These are phyloP conservation scores for Drosophila miranda DNA, from an alignment of 1,140 invertebrate genomes.

Conservation along the genomic window DNA sequence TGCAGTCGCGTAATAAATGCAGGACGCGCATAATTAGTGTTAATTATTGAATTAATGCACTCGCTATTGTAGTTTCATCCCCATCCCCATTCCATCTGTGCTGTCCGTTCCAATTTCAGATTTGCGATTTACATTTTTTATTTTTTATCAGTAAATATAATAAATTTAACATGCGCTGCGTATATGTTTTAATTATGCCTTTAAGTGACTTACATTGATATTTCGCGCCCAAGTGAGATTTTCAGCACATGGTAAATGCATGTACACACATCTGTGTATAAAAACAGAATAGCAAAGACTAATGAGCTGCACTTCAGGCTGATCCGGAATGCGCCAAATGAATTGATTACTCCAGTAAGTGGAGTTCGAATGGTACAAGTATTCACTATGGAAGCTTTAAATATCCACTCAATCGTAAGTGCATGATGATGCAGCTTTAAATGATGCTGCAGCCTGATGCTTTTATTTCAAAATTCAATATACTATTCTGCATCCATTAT, in stretches of 20 bases:
- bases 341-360: constrained; percentile 34
- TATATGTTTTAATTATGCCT: constrained; percentile 72
- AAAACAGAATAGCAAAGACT: constrained; percentile 38
- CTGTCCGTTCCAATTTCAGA: constrained; percentile 14
- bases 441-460: too few species aligned
- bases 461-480: too few species aligned
- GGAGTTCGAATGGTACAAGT: too few species aligned
- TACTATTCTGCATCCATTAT: too few species aligned
- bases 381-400: too few species aligned
- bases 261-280: background rate
- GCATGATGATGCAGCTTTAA: too few species aligned
- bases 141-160: constrained; percentile 32
- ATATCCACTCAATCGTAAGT: too few species aligned
- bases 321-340: constrained; percentile 31
- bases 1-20: constrained; percentile 55
- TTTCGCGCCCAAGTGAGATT: constrained; percentile 15
- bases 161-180: constrained; percentile 48
- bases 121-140: constrained; percentile 17
- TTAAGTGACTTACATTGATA: constrained; percentile 66
- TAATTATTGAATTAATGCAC: constrained; percentile 76
- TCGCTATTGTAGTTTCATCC: constrained; percentile 63
- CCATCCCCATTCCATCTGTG: background rate
- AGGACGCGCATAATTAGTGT: constrained; percentile 67
- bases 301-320: constrained; percentile 35
- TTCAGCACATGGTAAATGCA: too few species aligned